Percentiles rank a stretch among this genome's conserved stretches.
Conservation (phyloP, 2,113 vertebrate species). For the Carollia perspicillata region DNA sequence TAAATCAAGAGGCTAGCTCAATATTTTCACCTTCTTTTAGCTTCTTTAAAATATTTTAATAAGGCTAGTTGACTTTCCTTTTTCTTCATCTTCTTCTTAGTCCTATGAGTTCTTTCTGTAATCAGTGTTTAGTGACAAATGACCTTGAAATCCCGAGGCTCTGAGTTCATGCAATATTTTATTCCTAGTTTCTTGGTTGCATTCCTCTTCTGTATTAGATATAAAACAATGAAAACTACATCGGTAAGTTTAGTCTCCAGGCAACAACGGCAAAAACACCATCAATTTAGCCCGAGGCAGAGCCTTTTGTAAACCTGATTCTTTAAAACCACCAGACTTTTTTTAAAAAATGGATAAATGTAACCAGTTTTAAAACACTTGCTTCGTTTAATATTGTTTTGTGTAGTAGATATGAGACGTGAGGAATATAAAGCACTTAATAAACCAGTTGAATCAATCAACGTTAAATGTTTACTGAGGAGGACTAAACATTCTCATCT, state of each 20-base stretch:
- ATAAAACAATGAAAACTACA: slow-evolving; percentile 37
- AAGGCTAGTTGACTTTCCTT: background rate
- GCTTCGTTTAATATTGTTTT: slow-evolving; percentile 11
- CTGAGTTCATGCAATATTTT: background rate
- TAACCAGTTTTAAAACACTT: slow-evolving; percentile 17
- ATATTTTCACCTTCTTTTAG: background rate
- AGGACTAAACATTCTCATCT: background rate
- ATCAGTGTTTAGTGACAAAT: background rate
- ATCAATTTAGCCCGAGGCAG: slow-evolving; percentile 3
- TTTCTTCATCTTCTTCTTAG: background rate
- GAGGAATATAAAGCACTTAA: background rate
- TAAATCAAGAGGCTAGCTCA: background rate
- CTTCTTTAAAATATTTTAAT: slow-evolving; percentile 22
- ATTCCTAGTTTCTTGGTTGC: background rate
- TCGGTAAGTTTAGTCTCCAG: slow-evolving; percentile 22
- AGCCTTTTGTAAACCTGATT: background rate
- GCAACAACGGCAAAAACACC: background rate
- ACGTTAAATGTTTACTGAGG: background rate
- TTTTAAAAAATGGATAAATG: background rate
- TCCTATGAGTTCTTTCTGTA: background rate
- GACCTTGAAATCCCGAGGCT: background rate
- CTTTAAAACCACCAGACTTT: background rate
- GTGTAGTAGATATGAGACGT: background rate
- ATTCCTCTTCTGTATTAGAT: background rate
- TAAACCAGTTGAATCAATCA: background rate